Evolutionary conservation across 1,140 invertebrate genomes (phyloP).

Genomic region (Sycobia sp.): DNA sequence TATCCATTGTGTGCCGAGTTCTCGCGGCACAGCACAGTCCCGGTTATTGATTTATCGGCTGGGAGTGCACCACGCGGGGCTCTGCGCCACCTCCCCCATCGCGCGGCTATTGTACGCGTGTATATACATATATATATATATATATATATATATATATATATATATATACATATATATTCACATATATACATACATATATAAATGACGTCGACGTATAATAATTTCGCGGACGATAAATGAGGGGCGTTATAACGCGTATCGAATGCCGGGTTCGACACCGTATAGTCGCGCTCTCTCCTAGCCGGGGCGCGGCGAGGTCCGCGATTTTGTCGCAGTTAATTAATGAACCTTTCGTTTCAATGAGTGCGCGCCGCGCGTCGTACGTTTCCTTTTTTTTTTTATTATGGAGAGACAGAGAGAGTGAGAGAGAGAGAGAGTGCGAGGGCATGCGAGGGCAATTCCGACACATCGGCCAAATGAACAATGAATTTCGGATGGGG

Average conservation of each 20-base stretch:
- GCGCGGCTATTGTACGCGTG: slow-evolving; percentile 20
- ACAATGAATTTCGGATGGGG: slow-evolving; percentile 8
- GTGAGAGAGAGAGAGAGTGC: background rate
- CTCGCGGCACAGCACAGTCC: background rate
- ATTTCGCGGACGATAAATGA: slow-evolving; percentile 35
- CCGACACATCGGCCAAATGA: slow-evolving; percentile 18
- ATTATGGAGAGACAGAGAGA: no score
- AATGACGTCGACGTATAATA: slow-evolving; percentile 35
- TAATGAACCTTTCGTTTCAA: slow-evolving; percentile 35
- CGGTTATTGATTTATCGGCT: slow-evolving; percentile 32
- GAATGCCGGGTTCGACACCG: background rate
- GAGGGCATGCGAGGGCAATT: no score
- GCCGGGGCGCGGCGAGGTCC: background rate
- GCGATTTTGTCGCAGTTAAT: slow-evolving; percentile 31
- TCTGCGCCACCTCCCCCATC: background rate
- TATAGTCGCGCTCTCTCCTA: background rate
- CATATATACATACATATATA: no score
- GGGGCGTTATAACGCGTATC: slow-evolving; percentile 24
- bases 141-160: no score
- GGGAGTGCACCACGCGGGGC: no score
- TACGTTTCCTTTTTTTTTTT: no score
- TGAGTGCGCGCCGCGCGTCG: slow-evolving; percentile 11
- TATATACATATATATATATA: no score
- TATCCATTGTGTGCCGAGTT: no score
- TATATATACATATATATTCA: no score